Conservation (phyloP, 2,113 vertebrate species). For the Charadrius vociferus region DNA sequence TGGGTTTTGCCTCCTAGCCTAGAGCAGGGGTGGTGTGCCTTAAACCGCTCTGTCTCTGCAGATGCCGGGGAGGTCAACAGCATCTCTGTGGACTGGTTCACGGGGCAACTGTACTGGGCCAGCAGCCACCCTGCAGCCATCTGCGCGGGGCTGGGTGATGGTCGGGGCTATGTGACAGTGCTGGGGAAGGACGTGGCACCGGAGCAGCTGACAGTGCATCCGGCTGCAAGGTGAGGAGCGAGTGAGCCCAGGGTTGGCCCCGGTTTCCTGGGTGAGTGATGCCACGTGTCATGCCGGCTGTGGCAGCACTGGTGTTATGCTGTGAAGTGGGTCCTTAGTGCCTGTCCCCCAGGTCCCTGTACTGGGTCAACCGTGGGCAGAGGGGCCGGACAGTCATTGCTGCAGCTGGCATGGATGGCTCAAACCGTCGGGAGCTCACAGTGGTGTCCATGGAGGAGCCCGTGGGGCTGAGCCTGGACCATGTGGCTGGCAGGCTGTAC, state of each 20-base stretch:
- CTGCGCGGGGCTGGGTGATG: conserved; percentile 78
- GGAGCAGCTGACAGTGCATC: conserved; percentile 81
- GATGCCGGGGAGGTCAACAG: conserved; percentile 78
- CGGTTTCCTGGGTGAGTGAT: rapidly evolving
- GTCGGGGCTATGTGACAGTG: conserved; percentile 78
- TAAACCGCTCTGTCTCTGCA: conserved; percentile 26
- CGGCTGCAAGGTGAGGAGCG: conserved; percentile 77
- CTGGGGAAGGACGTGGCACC: conserved; percentile 83
- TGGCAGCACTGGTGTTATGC: background rate
- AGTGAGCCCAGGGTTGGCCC: background rate
- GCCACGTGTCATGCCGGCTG: rapidly evolving
- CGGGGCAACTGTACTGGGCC: conserved; percentile 88
- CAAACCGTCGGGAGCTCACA: conserved; percentile 69
- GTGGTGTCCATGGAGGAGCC: conserved; percentile 81
- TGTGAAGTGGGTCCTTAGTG: conserved; percentile 65
- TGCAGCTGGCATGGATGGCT: conserved; percentile 88
- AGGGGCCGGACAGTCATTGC: conserved; percentile 77
- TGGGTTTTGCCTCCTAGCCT: background rate
- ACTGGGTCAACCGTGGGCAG: conserved; percentile 84
- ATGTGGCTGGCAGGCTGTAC: conserved; percentile 80
- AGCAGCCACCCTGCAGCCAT: conserved; percentile 77
- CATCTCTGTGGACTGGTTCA: conserved; percentile 89
- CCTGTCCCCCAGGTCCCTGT: conserved; percentile 77
- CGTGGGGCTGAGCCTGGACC: conserved; percentile 81
- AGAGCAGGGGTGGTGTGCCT: background rate